Evolutionary conservation across 1,140 invertebrate genomes (phyloP).

Genomic region (Macrobrachium rosenbergii): DNA sequence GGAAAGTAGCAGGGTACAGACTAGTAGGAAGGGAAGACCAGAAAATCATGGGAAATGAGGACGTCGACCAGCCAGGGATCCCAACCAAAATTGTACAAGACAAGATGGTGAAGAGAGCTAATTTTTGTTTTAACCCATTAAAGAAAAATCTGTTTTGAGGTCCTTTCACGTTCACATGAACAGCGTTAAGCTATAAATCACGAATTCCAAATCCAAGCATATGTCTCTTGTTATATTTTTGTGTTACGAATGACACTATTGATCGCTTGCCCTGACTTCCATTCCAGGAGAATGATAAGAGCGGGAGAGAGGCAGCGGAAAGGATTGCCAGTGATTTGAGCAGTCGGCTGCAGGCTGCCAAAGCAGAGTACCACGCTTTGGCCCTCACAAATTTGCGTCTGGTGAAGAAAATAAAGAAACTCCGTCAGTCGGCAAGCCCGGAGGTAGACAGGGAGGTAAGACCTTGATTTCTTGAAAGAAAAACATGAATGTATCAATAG

Average conservation of each 20-base stretch:
- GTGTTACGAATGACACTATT: background rate
- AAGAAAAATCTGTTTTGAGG: no score
- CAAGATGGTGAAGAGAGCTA: no score
- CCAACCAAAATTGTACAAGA: no score
- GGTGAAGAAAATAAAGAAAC: constrained; percentile 50
- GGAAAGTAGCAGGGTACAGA: no score
- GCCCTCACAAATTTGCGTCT: constrained; percentile 31
- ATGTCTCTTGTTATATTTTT: background rate
- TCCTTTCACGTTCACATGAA: no score
- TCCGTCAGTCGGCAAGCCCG: constrained; percentile 18
- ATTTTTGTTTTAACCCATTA: no score
- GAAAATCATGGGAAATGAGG: no score
- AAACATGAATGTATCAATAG: background rate
- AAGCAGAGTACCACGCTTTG: constrained; percentile 36
- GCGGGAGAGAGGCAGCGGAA: constrained; percentile 38
- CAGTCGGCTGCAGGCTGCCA: constrained; percentile 30
- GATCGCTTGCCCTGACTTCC: no score
- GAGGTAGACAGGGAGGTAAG: constrained; percentile 7
- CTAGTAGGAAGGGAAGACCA: no score
- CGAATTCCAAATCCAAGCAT: background rate
- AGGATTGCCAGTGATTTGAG: constrained; percentile 52
- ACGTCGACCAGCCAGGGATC: no score
- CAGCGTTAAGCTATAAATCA: background rate
- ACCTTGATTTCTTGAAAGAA: background rate
- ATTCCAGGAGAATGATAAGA: constrained; percentile 22